A percentile compares a stretch with the other conserved stretches of the same genome.
phyloP scores from a whole-genome alignment of 2,888 invertebrate genomes.

The Apamea anceps region DNA sequence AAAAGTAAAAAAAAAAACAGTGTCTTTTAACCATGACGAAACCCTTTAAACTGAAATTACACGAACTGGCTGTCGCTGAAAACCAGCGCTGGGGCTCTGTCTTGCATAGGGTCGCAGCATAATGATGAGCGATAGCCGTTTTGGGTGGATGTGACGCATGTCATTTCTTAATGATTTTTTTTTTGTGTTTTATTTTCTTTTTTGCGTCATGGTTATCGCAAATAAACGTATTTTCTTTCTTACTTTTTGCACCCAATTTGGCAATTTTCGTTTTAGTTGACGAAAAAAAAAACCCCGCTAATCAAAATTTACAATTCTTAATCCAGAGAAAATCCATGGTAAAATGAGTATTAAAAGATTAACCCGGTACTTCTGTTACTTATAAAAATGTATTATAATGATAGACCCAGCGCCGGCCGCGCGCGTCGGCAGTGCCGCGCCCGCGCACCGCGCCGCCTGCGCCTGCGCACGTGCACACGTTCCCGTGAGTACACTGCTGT shows the following conservation, averaged over 20 bases:
- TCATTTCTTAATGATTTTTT: no score
- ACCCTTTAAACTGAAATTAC: background rate
- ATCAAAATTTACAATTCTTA: no score
- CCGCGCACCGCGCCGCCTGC: slow-evolving; percentile 72
- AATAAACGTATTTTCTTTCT: no score
- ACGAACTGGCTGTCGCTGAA: background rate
- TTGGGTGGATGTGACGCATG: no score
- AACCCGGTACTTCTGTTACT: background rate
- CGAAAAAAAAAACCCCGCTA: background rate
- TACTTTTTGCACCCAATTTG: background rate
- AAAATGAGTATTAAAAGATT: no score
- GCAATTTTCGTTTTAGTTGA: background rate
- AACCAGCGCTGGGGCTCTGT: no score
- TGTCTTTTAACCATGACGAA: background rate
- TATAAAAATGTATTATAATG: background rate
- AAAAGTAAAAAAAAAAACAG: background rate
- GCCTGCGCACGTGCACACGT: background rate
- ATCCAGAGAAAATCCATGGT: no score
- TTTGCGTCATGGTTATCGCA: no score
- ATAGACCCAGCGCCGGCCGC: background rate
- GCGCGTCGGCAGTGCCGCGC: slow-evolving; percentile 22
- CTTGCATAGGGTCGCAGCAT: no score
- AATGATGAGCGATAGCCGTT: no score
- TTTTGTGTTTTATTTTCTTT: no score
- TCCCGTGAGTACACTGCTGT: background rate